Base-by-base conservation (phyloP, 2,113 vertebrate species). In the Grantiella picta region DNA sequence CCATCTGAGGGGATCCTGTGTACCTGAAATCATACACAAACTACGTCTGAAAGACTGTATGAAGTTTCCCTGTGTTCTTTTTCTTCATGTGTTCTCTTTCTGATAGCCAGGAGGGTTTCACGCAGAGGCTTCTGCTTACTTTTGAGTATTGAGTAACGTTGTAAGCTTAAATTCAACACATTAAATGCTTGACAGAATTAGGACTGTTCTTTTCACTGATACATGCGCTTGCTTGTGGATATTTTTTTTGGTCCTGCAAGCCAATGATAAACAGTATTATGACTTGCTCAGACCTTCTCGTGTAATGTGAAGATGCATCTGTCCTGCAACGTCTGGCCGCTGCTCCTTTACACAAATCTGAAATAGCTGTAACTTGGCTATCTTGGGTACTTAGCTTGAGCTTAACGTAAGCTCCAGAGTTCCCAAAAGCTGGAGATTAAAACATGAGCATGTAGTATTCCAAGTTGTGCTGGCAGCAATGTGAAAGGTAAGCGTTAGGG, bases 311-410 rank as follows among this genome's bases (percentile, higher is more conserved):
- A 89, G 57, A 69, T 82, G 27, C 35, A 20, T 50, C 71, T 81
- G 45, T 69, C 59, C 45, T 57, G 38, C 76, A 38, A 38, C 0
- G 0, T 50, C 19, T 77, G 54, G 50, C 60, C 11, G 0, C 76
- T 93, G 80, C 60, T 92, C 25, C 78, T 92, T 81, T 73, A 83
- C 56, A 40, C 33, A 40, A 28, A 64, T 70, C 47, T 64, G 63
- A 95, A 80, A 53, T 33, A 75, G 11, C 29, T 81, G 1, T 79
- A 54, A 79, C 2, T 73, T 38, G 42, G 22, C 38, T 92, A 1
- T n/a, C 68, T 81, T 60, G 40, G 33, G 47, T 63, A 63, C 33
- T 49, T 72, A 25, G 8, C 35, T 73, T 52, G 63, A 66, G 38
- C 21, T 86, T 79, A 65, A 78, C 12, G 19, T 71, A 40, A 66